phyloP scores from a whole-genome alignment of 2,888 invertebrate species.

The Hydraecia micacea region DNA sequence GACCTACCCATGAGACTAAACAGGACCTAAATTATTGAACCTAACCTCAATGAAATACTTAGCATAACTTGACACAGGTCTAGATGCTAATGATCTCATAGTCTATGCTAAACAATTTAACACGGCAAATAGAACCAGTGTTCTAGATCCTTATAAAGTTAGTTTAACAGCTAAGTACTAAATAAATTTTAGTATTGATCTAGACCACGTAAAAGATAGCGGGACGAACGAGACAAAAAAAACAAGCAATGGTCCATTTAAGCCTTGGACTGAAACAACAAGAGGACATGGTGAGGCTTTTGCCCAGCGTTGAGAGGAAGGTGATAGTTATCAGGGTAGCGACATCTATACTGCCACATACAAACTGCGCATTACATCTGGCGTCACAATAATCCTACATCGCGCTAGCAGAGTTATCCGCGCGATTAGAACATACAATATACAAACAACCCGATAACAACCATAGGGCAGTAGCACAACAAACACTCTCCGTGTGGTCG shows the following conservation, averaged over 20 bases:
- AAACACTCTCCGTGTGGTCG: neutral
- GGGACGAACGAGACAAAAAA: neutral
- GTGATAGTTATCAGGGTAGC: neutral
- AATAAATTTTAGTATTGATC: conserved; percentile 11
- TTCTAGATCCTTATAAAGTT: conserved; percentile 36
- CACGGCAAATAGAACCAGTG: conserved; percentile 31
- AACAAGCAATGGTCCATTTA: neutral
- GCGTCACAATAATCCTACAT: neutral
- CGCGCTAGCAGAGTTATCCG: neutral
- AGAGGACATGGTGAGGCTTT: no score
- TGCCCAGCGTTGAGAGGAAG: neutral
- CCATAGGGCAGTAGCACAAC: neutral
- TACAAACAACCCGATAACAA: no score
- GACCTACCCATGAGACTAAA: conserved; percentile 3
- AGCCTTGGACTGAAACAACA: neutral
- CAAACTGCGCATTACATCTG: neutral
- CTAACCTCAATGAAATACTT: conserved; percentile 24
- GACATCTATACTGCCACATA: neutral
- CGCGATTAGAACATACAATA: neutral
- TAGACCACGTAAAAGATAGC: neutral
- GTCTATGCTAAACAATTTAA: conserved; percentile 21
- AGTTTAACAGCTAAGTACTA: conserved; percentile 6
- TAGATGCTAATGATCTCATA: conserved; percentile 30
- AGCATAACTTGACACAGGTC: conserved; percentile 20
- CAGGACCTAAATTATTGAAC: conserved; percentile 24